Conservation (phyloP, 2,113 vertebrate genomes). For the Ceyx melanurus region DNA sequence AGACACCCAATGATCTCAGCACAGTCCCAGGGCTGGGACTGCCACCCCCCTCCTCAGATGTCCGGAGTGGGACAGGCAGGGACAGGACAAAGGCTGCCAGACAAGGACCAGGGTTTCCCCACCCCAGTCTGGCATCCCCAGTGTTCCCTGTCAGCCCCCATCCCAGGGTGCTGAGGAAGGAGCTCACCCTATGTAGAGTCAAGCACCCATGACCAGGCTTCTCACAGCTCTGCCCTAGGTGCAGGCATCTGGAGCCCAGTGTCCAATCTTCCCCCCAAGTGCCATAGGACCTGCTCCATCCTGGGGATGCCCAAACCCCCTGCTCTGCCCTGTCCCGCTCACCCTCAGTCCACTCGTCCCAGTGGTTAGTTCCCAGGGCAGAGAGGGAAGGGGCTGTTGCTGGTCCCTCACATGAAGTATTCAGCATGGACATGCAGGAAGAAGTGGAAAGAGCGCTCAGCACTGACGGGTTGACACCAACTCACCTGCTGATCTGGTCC, state of each 20-base stretch:
- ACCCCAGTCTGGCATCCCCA: background rate
- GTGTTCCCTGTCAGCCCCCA: background rate
- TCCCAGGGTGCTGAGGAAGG: accelerated
- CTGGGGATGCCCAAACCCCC: too few relatives aligned
- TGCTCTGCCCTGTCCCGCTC: background rate
- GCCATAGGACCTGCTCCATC: background rate
- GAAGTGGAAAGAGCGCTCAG: background rate
- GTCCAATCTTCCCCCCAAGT: accelerated
- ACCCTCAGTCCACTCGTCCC: accelerated
- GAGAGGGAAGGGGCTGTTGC: background rate
- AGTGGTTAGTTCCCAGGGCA: background rate
- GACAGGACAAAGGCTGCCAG: background rate
- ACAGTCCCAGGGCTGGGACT: accelerated
- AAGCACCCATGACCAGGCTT: accelerated
- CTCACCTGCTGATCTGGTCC: background rate
- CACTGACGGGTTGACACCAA: accelerated
- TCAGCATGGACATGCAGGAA: background rate
- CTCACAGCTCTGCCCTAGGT: accelerated
- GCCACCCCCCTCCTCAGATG: background rate
- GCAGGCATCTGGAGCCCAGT: accelerated
- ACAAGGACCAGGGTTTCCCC: background rate
- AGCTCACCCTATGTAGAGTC: accelerated
- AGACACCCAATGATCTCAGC: constrained; percentile 67
- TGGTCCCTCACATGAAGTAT: background rate
- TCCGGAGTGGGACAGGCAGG: background rate